A percentile compares a stretch with the other conserved stretches of the same genome.
Conservation (phyloP, 2,797 vertebrate species). For the Falco rusticolus region DNA sequence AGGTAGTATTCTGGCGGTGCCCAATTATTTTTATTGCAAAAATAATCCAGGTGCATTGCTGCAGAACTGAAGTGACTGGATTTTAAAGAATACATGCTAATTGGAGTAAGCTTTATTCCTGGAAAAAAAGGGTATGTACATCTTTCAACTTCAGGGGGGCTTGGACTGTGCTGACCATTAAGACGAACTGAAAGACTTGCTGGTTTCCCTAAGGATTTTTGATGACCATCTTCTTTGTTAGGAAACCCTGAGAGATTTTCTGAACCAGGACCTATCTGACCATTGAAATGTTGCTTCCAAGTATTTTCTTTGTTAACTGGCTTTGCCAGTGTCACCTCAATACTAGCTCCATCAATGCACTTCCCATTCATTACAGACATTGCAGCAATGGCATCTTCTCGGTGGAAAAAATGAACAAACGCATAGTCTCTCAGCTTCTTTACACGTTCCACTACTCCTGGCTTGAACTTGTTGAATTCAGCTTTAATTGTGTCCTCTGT, state of each 20-base stretch:
- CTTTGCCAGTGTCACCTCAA: conserved; percentile 91
- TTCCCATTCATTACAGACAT: conserved; percentile 88
- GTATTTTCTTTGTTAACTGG: conserved; percentile 83
- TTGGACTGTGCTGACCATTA: conserved; percentile 77
- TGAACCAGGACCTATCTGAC: conserved; percentile 73
- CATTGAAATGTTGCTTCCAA: conserved; percentile 75
- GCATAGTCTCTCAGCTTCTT: conserved; percentile 95
- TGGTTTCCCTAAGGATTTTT: conserved; percentile 71
- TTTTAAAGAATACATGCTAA: conserved; percentile 87
- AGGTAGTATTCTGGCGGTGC: conserved; percentile 89
- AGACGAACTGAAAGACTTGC: conserved; percentile 71
- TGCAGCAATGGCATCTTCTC: conserved; percentile 88
- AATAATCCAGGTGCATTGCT: conserved; percentile 88
- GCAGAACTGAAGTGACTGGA: conserved; percentile 88
- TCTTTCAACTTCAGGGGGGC: conserved; percentile 76
- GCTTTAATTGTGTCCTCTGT: conserved; percentile 87
- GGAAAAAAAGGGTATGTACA: conserved; percentile 83
- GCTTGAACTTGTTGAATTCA: conserved; percentile 89
- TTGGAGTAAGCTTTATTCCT: conserved; percentile 83
- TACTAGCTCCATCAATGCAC: conserved; percentile 85
- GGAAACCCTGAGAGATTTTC: conserved; percentile 76
- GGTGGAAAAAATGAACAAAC: conserved; percentile 91
- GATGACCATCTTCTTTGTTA: conserved; percentile 79
- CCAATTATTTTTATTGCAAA: conserved; percentile 90
- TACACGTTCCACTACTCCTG: conserved; percentile 89